Evolutionary conservation across 1,140 invertebrate species (phyloP).

Genomic region (Caenorhabditis tropicalis): DNA sequence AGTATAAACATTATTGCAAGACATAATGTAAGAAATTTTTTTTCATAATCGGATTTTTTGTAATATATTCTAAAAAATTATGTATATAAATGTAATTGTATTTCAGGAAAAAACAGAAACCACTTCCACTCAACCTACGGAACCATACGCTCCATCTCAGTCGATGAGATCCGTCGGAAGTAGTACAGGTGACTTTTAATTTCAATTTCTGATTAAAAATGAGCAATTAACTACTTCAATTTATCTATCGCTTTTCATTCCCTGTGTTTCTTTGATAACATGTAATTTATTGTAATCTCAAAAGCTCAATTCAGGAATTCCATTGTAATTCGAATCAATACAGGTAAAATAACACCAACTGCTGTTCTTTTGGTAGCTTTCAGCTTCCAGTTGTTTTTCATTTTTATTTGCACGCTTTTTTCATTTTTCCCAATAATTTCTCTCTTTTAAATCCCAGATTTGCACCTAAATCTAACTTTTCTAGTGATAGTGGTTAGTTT

Average conservation of each 20-base stretch:
- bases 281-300: not conserved
- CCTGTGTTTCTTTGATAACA: not conserved
- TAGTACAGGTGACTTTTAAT: slow-evolving; percentile 1
- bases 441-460: not conserved
- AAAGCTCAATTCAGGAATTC: slow-evolving; percentile 23
- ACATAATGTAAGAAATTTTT: not conserved
- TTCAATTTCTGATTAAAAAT: not conserved
- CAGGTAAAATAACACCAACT: slow-evolving; percentile 18
- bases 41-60: too few relatives aligned
- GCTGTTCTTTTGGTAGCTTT: slow-evolving; percentile 15
- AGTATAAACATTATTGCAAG: slow-evolving; percentile 14
- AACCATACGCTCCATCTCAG: slow-evolving; percentile 34
- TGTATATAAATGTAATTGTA: too few relatives aligned
- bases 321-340: not conserved
- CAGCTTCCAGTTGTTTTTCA: not conserved
- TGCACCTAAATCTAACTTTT: not conserved
- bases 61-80: too few relatives aligned
- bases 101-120: slow-evolving; percentile 20
- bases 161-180: slow-evolving; percentile 54
- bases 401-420: slow-evolving; percentile 33
- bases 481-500: not conserved
- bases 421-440: not conserved
- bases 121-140: not conserved
- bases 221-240: not conserved
- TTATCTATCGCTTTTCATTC: slow-evolving; percentile 17